Evolutionary conservation across 2,113 vertebrate genomes (phyloP), one percentile per base, ranked within the genome.

Genomic region (Dolichallabes microphthalmus): DNA sequence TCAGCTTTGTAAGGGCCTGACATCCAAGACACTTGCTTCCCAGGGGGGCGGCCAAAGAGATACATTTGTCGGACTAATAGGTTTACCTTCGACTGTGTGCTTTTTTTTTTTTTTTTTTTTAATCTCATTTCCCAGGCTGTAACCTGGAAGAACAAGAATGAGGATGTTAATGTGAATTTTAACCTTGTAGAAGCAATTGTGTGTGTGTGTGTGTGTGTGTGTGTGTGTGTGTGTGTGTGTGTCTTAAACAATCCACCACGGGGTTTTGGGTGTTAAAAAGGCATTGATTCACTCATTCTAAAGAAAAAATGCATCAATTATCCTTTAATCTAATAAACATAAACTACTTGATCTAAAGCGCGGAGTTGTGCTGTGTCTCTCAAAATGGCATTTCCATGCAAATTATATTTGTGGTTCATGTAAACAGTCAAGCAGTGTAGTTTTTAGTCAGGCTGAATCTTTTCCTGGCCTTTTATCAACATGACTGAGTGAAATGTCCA

Each of bases 11-110:
- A 71, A 90, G 85, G 87, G 35, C 79, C 80, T 91, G 92, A 93
- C 92, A 92, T 93, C 80, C 74, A 91, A 91, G 92, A 91, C 90
- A 89, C 73, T 80, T 73, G 30, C 87, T 88, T 89, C 89, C 92
- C 76, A 68, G 14, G 91, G 88, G 88, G 82, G 89, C 75, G 52
- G 74, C 88, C 68, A 89, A 88, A 93, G 92, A 92, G 91, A 90
- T 86, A 88, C 89, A 89, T 92, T 93, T 93, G 91, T 93, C 87
- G 68, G 81, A 8, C 89, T 92, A 93, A 94, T 92, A 90, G 93
- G 92, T 94, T 94, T 94, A 94, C 91, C 85, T 93, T 91, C 89
- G 82, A 89, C 83, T 87, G 15, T 90, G 89, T 45, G 45, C 45
- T 6, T 45, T 7, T 92, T 91, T 92, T 92, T 81, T 82, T 50